These are phyloP conservation scores for Aspidoscelis tigris DNA, from an alignment of 2,113 vertebrate species.

Conservation along the genomic window DNA sequence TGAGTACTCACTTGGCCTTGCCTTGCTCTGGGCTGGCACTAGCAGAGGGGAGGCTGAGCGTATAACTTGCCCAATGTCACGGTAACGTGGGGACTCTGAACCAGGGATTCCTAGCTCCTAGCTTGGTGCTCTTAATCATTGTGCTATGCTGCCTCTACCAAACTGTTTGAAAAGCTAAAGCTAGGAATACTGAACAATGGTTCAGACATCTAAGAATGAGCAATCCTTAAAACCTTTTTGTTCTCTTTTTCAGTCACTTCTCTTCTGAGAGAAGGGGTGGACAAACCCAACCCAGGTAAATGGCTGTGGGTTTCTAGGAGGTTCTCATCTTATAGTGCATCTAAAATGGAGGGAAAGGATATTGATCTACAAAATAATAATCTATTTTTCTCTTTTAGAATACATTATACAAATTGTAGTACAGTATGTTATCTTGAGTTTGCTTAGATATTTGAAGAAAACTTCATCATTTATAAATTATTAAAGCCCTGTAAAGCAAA, in stretches of 20 bases:
- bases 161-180: not conserved
- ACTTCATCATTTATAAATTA: not conserved
- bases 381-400: not conserved
- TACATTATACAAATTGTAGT: not conserved
- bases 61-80: no score
- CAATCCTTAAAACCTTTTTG: rapidly evolving
- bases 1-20: no score
- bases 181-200: not conserved
- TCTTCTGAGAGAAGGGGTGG: not conserved
- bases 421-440: not conserved
- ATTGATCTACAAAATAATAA: no score
- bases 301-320: no score
- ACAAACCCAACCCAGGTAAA: not conserved
- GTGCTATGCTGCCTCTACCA: not conserved
- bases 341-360: not conserved
- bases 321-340: rapidly evolving
- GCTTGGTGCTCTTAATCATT: no score
- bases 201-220: rapidly evolving
- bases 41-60: no score
- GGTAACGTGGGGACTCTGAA: no score
- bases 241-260: not conserved
- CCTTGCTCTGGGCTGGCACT: no score
- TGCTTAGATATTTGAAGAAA: not conserved
- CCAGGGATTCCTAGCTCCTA: no score
- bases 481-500: not conserved